Evolutionary conservation across 2,113 vertebrate species (phyloP).

Genomic region (Cynopterus brachyotis): DNA sequence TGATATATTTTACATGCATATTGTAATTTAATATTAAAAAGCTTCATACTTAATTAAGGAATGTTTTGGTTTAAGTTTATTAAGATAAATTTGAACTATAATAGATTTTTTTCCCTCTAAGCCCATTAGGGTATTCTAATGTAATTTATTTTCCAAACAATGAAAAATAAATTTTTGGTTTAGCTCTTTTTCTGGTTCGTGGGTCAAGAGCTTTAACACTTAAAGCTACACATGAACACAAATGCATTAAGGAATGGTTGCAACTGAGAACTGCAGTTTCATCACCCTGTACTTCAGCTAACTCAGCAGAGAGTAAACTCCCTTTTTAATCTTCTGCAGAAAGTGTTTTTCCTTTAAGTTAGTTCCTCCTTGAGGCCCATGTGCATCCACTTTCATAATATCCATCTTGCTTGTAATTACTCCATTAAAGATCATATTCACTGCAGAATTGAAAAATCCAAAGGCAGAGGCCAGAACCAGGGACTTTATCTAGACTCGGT

Average conservation of each 20-base stretch:
- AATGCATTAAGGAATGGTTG: neutral
- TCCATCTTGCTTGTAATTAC: neutral
- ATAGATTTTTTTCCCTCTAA: neutral
- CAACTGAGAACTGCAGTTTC: neutral
- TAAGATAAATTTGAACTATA: neutral
- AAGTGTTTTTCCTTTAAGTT: neutral
- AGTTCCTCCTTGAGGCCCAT: neutral
- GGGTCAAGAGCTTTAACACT: neutral
- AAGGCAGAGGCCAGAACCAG: neutral
- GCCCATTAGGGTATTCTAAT: neutral
- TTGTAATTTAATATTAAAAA: neutral
- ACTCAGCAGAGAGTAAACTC: neutral
- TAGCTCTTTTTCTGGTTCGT: neutral
- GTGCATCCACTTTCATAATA: neutral
- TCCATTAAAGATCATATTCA: neutral
- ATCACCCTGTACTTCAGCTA: neutral
- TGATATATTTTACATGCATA: neutral
- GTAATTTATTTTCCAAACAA: conserved; percentile 26
- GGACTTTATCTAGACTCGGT: neutral
- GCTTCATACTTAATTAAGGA: neutral
- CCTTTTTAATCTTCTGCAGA: neutral
- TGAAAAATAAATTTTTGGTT: neutral
- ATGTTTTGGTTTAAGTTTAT: neutral
- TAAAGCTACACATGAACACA: neutral
- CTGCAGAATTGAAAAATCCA: neutral